These are phyloP conservation scores for Haliaeetus leucogaster DNA, from an alignment of 2,113 vertebrate species.

Conservation along the genomic window DNA sequence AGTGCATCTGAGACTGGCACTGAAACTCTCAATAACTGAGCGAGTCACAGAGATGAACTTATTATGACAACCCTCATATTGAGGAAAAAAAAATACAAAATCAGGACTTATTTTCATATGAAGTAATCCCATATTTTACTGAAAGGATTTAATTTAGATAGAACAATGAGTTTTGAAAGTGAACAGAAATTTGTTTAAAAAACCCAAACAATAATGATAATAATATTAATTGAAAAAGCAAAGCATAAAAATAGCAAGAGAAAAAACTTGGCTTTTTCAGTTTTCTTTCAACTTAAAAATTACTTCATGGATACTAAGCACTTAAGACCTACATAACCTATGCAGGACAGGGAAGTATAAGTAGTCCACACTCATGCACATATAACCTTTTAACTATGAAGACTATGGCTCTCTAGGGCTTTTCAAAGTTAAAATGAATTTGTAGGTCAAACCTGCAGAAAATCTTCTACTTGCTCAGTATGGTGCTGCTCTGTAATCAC, in stretches of 20 bases:
- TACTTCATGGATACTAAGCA: background rate
- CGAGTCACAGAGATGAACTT: background rate
- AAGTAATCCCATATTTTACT: background rate
- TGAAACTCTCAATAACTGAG: background rate
- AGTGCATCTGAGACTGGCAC: background rate
- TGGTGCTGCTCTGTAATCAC: background rate
- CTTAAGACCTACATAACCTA: rapidly evolving
- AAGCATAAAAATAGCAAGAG: background rate
- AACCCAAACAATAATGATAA: background rate
- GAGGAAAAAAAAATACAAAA: slow-evolving; percentile 25
- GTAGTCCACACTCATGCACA: background rate
- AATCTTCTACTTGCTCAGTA: background rate
- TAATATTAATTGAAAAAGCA: background rate
- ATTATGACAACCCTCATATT: background rate
- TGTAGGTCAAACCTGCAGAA: background rate
- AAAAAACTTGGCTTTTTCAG: background rate
- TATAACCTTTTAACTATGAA: background rate
- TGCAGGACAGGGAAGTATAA: background rate
- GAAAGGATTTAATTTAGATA: background rate
- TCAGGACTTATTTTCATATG: background rate
- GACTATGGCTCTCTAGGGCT: background rate
- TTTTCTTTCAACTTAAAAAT: background rate
- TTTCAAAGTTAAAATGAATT: background rate
- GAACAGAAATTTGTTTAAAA: background rate
- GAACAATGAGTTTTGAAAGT: background rate